A percentile compares a stretch with the other conserved stretches of the same genome.
phyloP scores from a whole-genome alignment of 2,113 vertebrate species.

The Ursus arctos region DNA sequence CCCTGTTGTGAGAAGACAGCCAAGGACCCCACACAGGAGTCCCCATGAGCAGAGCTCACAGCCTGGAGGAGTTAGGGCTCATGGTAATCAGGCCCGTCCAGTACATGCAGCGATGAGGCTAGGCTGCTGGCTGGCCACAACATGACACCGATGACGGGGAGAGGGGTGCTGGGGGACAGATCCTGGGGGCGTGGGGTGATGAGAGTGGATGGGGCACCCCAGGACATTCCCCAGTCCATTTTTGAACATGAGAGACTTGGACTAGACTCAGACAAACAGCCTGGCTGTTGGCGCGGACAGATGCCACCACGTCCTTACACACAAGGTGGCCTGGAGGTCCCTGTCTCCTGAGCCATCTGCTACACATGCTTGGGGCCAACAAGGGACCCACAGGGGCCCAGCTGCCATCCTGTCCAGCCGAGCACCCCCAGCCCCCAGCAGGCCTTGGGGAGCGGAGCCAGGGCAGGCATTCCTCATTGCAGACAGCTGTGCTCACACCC shows the following conservation, averaged over 20 bases:
- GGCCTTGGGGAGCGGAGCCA: no score
- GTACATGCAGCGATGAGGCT: constrained; percentile 92
- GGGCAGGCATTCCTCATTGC: not conserved
- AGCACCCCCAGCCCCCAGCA: not conserved
- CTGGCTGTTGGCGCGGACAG: not conserved
- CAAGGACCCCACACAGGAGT: constrained; percentile 92
- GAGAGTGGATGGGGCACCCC: not conserved
- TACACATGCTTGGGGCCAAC: not conserved
- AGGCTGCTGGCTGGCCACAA: constrained; percentile 91
- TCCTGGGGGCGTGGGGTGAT: fast-evolving
- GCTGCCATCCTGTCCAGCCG: no score
- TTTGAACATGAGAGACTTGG: not conserved
- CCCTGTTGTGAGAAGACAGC: constrained; percentile 89
- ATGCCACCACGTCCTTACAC: not conserved
- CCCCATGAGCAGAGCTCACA: constrained; percentile 88
- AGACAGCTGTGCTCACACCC: no score
- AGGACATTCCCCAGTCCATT: not conserved
- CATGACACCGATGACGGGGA: not conserved
- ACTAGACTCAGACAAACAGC: not conserved
- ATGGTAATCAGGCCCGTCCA: constrained; percentile 95
- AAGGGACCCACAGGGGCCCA: not conserved
- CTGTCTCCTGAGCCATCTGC: not conserved
- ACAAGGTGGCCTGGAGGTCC: no score
- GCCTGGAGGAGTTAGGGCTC: constrained; percentile 93
- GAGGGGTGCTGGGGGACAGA: not conserved